phyloP scores from a whole-genome alignment of 2,113 vertebrate species.

The Donacobius atricapilla region DNA sequence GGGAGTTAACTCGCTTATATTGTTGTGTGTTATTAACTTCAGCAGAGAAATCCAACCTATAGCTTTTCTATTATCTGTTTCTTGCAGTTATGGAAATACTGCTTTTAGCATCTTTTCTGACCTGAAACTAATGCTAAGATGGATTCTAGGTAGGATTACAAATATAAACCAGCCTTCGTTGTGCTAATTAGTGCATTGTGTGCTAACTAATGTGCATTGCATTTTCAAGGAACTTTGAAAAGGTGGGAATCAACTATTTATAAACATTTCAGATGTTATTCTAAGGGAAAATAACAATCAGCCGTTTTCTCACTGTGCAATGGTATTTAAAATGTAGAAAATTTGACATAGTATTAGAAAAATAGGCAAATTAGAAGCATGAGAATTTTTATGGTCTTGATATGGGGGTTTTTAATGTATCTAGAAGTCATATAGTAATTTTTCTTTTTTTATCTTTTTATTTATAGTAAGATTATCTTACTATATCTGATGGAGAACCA shows the following conservation, averaged over 20 bases:
- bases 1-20: neutral
- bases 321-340: neutral
- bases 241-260: neutral
- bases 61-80: neutral
- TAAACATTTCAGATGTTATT: neutral
- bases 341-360: neutral
- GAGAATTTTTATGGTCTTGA: neutral
- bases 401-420: neutral
- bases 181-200: neutral
- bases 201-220: neutral
- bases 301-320: neutral
- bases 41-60: neutral
- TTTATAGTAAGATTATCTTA: neutral
- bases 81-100: neutral
- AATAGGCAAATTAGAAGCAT: neutral
- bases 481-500: neutral
- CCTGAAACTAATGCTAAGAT: neutral
- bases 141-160: neutral
- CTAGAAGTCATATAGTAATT: neutral
- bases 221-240: neutral
- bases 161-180: fast-evolving
- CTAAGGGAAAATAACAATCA: neutral
- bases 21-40: neutral
- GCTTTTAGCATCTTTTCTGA: neutral
- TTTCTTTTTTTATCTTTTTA: neutral